These are phyloP conservation scores for Peucedramus taeniatus DNA, from an alignment of 2,113 vertebrate genomes.

Conservation along the genomic window DNA sequence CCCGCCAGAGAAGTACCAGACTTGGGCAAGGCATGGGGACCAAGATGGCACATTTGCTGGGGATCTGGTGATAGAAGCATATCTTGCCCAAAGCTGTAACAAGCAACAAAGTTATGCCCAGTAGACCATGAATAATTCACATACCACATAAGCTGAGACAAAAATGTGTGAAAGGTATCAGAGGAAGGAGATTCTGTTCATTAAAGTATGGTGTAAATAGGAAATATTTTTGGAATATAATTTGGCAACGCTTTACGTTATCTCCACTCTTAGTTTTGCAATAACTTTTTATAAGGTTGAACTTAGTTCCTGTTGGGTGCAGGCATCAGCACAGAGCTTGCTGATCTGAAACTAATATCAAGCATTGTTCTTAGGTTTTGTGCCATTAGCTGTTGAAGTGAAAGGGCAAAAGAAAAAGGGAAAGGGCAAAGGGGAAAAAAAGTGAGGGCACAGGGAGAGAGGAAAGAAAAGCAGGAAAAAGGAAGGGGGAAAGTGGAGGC, in stretches of 20 bases:
- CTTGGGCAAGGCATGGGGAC: background rate
- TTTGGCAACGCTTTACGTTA: background rate
- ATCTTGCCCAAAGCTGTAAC: background rate
- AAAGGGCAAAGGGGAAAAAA: background rate
- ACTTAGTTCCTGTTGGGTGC: background rate
- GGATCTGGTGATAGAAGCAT: background rate
- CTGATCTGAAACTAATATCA: background rate
- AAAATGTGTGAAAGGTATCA: background rate
- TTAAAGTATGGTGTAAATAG: background rate
- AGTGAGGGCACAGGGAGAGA: background rate
- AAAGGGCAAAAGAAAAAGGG: background rate
- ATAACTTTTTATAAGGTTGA: background rate
- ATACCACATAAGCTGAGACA: background rate
- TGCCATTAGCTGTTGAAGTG: accelerated
- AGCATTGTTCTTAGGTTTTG: background rate
- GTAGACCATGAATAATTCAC: background rate
- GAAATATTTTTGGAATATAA: background rate
- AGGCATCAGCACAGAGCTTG: background rate
- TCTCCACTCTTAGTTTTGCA: background rate
- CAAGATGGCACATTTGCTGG: background rate
- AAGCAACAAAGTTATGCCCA: background rate
- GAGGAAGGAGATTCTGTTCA: background rate
- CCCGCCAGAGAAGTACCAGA: background rate
- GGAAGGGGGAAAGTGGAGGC: background rate
- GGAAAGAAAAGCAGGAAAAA: background rate